Conservation (phyloP, 1,140 invertebrate genomes). For the Tetraneura akinire region DNA sequence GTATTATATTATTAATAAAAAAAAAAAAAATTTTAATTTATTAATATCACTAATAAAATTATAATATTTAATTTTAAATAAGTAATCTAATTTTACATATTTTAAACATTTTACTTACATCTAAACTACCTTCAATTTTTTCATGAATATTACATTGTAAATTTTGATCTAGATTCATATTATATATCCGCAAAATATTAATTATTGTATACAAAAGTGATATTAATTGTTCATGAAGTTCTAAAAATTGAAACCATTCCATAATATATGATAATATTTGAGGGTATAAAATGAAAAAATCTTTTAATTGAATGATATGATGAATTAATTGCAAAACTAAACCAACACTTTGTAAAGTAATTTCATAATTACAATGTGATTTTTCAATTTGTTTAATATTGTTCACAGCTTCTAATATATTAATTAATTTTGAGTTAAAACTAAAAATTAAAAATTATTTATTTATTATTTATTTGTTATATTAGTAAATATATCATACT, state of each 20-base stretch:
- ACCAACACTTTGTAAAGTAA: background rate
- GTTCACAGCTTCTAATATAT: conserved; percentile 1
- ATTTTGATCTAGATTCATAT: background rate
- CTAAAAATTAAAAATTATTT: conserved; percentile 3
- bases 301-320: conserved; percentile 38
- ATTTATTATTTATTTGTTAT: background rate
- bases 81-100: background rate
- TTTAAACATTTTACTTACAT: conserved; percentile 28
- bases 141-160: background rate
- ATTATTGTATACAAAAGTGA: conserved; percentile 38
- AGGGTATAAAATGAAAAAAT: conserved; percentile 11
- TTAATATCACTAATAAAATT: too few relatives aligned
- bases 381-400: background rate
- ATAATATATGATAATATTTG: background rate
- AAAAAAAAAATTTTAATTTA: too few relatives aligned
- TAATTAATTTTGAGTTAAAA: conserved; percentile 17
- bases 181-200: background rate
- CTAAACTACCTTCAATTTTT: conserved; percentile 19
- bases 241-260: conserved; percentile 14
- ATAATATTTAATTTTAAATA: too few relatives aligned
- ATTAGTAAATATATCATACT: background rate
- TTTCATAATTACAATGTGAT: background rate
- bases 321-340: conserved; percentile 30
- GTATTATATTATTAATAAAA: too few relatives aligned
- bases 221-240: background rate